Evolutionary conservation across 23 tunicate species (phyloP).

Genomic region (Clavelina lepadiformis): DNA sequence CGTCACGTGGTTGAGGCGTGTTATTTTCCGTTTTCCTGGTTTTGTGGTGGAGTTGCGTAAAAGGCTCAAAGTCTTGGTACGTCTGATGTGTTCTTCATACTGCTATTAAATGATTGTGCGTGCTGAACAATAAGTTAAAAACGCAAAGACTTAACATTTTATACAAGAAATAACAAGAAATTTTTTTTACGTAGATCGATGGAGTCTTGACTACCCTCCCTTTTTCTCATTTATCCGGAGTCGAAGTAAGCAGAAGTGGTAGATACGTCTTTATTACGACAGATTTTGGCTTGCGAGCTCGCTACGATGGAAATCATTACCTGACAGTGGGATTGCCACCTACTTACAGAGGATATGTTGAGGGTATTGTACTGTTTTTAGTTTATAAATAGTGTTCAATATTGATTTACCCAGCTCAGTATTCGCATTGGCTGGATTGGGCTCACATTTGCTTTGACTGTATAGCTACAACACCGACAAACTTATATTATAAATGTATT

Average conservation of each 20-base stretch:
- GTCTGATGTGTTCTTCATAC: background rate
- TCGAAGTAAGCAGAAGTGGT: slow-evolving; percentile 37
- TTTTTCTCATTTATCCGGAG: slow-evolving; percentile 23
- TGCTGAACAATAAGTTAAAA: background rate
- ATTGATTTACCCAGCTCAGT: background rate
- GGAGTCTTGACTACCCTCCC: slow-evolving; percentile 63
- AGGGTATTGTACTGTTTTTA: slow-evolving; percentile 24
- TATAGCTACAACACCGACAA: background rate
- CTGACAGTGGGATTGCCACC: slow-evolving; percentile 65
- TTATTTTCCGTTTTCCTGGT: slow-evolving; percentile 21
- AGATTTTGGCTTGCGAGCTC: slow-evolving; percentile 22
- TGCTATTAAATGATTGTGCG: background rate
- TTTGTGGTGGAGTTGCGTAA: slow-evolving; percentile 47
- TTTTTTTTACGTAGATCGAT: slow-evolving; percentile 64
- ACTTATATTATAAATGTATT: background rate
- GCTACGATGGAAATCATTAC: slow-evolving; percentile 77
- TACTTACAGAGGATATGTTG: slow-evolving; percentile 25
- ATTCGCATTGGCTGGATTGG: no score
- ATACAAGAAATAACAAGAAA: no score
- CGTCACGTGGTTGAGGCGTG: slow-evolving; percentile 51
- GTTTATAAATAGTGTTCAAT: background rate
- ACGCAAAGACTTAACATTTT: no score
- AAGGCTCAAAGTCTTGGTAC: slow-evolving; percentile 26
- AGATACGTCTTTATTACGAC: slow-evolving; percentile 45
- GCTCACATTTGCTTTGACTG: no score